Evolutionary conservation across 2,797 vertebrate species (phyloP).

Genomic region (Centropyge bicolor): DNA sequence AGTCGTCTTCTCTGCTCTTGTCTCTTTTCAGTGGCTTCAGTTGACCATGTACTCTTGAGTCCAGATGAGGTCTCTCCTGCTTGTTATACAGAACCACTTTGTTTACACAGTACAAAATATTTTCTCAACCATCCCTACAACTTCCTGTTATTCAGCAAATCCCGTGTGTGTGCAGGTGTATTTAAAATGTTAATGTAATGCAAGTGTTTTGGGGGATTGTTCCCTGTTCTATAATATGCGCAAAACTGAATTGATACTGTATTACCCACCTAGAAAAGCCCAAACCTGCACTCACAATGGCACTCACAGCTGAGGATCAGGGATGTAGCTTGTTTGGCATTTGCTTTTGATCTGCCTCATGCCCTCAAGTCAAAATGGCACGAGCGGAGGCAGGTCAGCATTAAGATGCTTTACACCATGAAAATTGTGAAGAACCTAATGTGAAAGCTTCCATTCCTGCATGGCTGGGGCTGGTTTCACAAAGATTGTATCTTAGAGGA

Average conservation of each 20-base stretch:
- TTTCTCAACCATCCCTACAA: conserved; percentile 25
- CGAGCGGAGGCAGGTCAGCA: neutral
- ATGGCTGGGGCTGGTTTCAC: conserved; percentile 25
- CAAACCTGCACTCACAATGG: conserved; percentile 36
- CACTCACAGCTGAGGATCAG: neutral
- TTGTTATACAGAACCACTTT: conserved; percentile 53
- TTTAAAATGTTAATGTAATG: conserved; percentile 19
- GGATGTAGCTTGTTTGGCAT: neutral
- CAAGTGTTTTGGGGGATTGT: neutral
- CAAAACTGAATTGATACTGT: conserved; percentile 1
- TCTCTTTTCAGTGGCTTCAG: conserved; percentile 91
- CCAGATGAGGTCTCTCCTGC: conserved; percentile 11
- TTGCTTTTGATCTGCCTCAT: conserved; percentile 14
- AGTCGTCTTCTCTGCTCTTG: conserved; percentile 8
- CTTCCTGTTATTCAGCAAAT: conserved; percentile 20
- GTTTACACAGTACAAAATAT: conserved; percentile 32
- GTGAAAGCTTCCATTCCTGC: conserved; percentile 4
- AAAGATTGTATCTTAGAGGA: neutral
- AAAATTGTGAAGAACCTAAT: conserved; percentile 10
- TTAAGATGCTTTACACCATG: neutral
- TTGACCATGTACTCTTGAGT: conserved; percentile 95
- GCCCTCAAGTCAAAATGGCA: neutral
- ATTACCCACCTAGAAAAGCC: neutral
- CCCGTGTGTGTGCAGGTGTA: conserved; percentile 45
- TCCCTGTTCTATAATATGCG: conserved; percentile 2